A percentile compares a stretch with the other conserved stretches of the same genome.
Conservation (phyloP, 1,140 invertebrate genomes). For the Meloidogyne floridensis region DNA sequence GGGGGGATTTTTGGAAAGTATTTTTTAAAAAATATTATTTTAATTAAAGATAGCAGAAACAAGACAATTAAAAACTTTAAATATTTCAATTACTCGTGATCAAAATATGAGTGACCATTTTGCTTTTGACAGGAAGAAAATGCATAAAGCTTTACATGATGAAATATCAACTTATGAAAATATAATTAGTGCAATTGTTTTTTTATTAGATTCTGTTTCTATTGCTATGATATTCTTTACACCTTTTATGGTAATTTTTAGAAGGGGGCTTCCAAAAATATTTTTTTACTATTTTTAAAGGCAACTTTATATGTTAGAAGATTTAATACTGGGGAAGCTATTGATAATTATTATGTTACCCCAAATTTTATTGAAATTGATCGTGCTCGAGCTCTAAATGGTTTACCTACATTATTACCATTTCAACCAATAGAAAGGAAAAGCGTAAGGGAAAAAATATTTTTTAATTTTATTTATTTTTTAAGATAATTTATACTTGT, state of each 20-base stretch:
- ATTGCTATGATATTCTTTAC: background rate
- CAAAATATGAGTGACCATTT: background rate
- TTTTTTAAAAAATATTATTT: constrained; percentile 14
- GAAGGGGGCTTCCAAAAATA: background rate
- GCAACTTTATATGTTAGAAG: constrained; percentile 40
- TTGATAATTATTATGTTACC: constrained; percentile 44
- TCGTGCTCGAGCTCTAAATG: constrained; percentile 14
- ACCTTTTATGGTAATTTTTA: background rate
- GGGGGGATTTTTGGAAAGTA: no score
- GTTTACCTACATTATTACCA: constrained; percentile 35
- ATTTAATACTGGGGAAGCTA: constrained; percentile 31
- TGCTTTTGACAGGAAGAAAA: background rate
- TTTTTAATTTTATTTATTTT: background rate
- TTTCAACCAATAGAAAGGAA: constrained; percentile 35
- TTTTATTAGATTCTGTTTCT: background rate
- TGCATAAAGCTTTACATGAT: background rate
- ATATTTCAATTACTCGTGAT: constrained; percentile 10
- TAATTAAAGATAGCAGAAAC: background rate
- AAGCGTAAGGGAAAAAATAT: constrained; percentile 15
- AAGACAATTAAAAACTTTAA: background rate
- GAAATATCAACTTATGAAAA: background rate
- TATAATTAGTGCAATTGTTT: constrained; percentile 12
- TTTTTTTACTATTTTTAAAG: constrained; percentile 17
- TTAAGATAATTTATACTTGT: constrained; percentile 37
- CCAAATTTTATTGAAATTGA: constrained; percentile 41